Base-by-base conservation (phyloP, 2,888 invertebrate genomes). In the Noctua janthe region DNA sequence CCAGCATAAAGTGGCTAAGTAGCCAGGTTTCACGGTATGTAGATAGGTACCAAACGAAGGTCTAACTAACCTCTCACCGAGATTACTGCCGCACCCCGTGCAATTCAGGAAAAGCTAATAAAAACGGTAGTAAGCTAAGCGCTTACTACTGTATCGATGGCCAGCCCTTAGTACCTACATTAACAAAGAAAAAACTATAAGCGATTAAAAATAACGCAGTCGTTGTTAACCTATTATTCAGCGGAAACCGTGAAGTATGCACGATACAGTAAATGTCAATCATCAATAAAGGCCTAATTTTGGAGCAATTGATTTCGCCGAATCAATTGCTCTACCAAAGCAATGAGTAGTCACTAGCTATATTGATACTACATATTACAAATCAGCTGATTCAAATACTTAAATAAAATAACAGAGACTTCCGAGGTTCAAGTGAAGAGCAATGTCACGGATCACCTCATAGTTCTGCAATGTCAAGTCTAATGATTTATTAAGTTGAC, bases 351-450 rank as follows among this genome's bases (percentile, higher is more conserved):
- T 66, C 17, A 74, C 17, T 74, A 15, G 35, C 49, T 71, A 7
- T 74, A 74, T 23, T 74, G 74, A 54, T 75, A 73, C 7, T 75
- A 59, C 6, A n/a, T 59, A 73, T 39, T 20, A 54, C 74, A 54
- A n/a, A 75, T 74, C 20, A 75, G 10, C 51, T 54, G 29, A 74
- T 74, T 74, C 20, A 51, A 54, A 71, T 75, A 73, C 35, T 35
- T 75, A 73, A 75, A 75, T 71, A n/a, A 20, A 51, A 43, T 15
- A 67, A n/a, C 17, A 29, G 4, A 20, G 4, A 35, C 29, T 23
- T 66, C 66, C 10, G 20, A 47, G 35, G n/a, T 66, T 67, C 29
- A n/a, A 71, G 20, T 74, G 71, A 51, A 51, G 20, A 51, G 43
- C 69, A 47, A 69, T 47, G 47, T 69, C 69, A n/a, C 20, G 39